Percentiles rank a stretch among this genome's conserved stretches.
These are phyloP conservation scores for Hippocampus mohnikei DNA, from an alignment of 2,113 vertebrate species.

Conservation along the genomic window DNA sequence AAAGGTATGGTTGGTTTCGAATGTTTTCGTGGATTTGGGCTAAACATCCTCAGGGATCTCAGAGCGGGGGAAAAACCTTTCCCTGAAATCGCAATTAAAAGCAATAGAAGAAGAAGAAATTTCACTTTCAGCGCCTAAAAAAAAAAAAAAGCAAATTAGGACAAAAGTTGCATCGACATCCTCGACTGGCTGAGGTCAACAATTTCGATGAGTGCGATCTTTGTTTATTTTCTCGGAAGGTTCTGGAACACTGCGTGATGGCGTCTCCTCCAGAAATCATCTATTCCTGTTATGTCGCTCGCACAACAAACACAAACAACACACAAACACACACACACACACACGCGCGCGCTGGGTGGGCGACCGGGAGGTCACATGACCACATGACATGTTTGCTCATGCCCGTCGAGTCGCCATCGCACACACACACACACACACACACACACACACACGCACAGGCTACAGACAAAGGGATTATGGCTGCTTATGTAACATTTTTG, in stretches of 20 bases:
- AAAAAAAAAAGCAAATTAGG: not conserved
- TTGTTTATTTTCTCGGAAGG: constrained; percentile 61
- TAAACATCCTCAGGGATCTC: not conserved
- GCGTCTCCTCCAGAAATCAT: constrained; percentile 57
- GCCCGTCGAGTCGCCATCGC: not conserved
- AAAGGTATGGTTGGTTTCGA: too few species aligned
- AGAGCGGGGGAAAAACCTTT: too few species aligned
- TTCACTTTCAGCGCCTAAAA: not conserved
- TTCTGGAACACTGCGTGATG: constrained; percentile 40
- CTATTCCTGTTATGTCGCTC: constrained; percentile 67
- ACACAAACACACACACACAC: constrained; percentile 20
- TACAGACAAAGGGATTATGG: constrained; percentile 46
- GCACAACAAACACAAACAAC: constrained; percentile 35
- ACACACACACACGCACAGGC: constrained; percentile 1
- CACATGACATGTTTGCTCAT: not conserved
- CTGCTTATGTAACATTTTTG: constrained; percentile 60
- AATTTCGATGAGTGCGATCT: constrained; percentile 1
- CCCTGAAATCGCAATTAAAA: not conserved
- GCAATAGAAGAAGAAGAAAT: not conserved
- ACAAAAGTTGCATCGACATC: not conserved
- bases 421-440: constrained; percentile 1
- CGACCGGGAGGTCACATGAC: constrained; percentile 1
- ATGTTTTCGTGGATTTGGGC: too few species aligned
- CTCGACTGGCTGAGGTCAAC: not conserved
- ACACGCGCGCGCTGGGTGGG: not conserved